phyloP scores from a whole-genome alignment of 2,797 vertebrate species.

The Gallinago stenura region DNA sequence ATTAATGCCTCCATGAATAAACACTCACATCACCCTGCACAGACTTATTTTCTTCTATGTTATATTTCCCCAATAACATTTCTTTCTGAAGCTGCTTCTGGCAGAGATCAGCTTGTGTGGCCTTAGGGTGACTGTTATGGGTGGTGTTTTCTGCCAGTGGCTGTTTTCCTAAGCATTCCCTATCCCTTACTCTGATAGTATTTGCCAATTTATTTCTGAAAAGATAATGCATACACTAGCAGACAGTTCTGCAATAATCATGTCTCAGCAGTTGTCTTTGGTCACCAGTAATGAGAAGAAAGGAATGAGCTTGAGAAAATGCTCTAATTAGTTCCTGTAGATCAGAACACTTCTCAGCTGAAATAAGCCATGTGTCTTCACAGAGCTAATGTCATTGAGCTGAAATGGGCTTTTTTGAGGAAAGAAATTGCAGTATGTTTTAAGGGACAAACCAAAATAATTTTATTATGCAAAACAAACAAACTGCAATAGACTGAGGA shows the following conservation, averaged over 20 bases:
- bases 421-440: background rate
- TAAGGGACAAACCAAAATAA: constrained; percentile 19
- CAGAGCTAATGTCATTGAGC: constrained; percentile 15
- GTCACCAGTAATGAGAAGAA: constrained; percentile 70
- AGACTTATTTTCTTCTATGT: background rate
- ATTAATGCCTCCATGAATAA: background rate
- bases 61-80: background rate
- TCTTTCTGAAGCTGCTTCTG: background rate
- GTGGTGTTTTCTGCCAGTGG: background rate
- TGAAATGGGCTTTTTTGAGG: background rate
- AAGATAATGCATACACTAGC: constrained; percentile 1
- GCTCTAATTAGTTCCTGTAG: constrained; percentile 55
- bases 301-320: constrained; percentile 13
- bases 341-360: constrained; percentile 43
- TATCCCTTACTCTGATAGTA: background rate
- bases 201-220: constrained; percentile 25
- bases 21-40: background rate
- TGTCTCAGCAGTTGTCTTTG: constrained; percentile 63
- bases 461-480: constrained; percentile 21
- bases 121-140: background rate
- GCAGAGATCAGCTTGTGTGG: background rate
- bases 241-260: constrained; percentile 44
- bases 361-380: constrained; percentile 36
- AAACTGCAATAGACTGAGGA: background rate
- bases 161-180: background rate